Evolutionary conservation across 2,888 invertebrate genomes (phyloP).

Genomic region (Petrolisthes cinctipes): DNA sequence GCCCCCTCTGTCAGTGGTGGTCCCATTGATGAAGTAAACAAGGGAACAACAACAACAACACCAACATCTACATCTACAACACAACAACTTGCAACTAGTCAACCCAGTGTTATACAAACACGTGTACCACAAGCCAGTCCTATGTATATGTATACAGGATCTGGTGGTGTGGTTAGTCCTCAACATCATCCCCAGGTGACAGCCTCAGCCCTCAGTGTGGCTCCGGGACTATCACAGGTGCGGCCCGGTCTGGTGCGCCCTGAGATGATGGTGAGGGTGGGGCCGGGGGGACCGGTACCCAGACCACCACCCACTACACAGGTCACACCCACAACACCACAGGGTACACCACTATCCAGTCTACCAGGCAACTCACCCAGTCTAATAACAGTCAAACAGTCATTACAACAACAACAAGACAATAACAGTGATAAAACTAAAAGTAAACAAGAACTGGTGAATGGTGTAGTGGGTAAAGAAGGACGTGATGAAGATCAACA

Average conservation of each 20-base stretch:
- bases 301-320: conserved; percentile 34
- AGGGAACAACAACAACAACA: conserved; percentile 30
- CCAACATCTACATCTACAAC: conserved; percentile 5
- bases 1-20: conserved; percentile 39
- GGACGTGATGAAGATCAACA: conserved; percentile 43
- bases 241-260: conserved; percentile 46
- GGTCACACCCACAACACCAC: conserved; percentile 47
- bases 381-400: conserved; percentile 48
- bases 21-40: conserved; percentile 19
- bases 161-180: conserved; percentile 53
- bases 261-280: conserved; percentile 52
- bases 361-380: conserved; percentile 56
- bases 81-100: conserved; percentile 36
- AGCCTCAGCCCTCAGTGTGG: conserved; percentile 35
- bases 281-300: conserved; percentile 41
- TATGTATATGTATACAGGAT: conserved; percentile 48
- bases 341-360: conserved; percentile 60
- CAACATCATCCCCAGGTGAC: conserved; percentile 52
- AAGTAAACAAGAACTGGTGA: conserved; percentile 51
- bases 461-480: conserved; percentile 56
- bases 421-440: conserved; percentile 45
- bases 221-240: conserved; percentile 34
- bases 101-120: conserved; percentile 54
- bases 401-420: conserved; percentile 14
- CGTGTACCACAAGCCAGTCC: conserved; percentile 44